Conservation (phyloP, 2,113 vertebrate genomes). For the Tragelaphus strepsiceros region DNA sequence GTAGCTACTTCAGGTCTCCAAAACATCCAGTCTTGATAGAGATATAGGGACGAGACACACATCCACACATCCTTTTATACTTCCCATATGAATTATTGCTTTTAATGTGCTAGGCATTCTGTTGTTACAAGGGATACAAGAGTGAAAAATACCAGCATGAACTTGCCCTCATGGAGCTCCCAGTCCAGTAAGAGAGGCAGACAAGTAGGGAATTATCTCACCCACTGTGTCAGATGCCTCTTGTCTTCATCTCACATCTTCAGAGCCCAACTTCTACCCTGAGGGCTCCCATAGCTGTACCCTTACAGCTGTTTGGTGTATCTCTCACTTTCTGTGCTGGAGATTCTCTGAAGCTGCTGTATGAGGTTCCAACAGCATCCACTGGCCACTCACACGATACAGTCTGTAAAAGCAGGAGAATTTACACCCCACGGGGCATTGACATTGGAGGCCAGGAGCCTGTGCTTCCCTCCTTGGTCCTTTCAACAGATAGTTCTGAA, state of each 20-base stretch:
- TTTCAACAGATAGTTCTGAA: background rate
- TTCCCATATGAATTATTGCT: background rate
- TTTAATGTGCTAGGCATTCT: background rate
- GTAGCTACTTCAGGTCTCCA: background rate
- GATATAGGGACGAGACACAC: background rate
- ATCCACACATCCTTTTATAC: background rate
- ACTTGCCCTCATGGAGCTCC: background rate
- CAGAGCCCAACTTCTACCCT: background rate
- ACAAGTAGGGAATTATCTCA: background rate
- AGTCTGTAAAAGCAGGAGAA: background rate
- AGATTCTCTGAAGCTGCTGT: background rate
- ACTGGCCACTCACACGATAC: background rate
- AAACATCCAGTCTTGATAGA: background rate
- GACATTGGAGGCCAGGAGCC: background rate
- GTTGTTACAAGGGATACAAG: background rate
- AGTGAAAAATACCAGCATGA: background rate
- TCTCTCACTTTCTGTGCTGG: background rate
- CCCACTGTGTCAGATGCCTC: background rate
- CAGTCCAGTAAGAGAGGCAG: background rate
- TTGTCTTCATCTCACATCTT: background rate
- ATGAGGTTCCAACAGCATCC: background rate
- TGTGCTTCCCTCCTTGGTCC: background rate
- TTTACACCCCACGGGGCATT: background rate
- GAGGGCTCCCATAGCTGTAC: background rate
- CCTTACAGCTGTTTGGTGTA: accelerated